Conservation (phyloP, 1,140 invertebrate genomes). For the Cydia pomonella region DNA sequence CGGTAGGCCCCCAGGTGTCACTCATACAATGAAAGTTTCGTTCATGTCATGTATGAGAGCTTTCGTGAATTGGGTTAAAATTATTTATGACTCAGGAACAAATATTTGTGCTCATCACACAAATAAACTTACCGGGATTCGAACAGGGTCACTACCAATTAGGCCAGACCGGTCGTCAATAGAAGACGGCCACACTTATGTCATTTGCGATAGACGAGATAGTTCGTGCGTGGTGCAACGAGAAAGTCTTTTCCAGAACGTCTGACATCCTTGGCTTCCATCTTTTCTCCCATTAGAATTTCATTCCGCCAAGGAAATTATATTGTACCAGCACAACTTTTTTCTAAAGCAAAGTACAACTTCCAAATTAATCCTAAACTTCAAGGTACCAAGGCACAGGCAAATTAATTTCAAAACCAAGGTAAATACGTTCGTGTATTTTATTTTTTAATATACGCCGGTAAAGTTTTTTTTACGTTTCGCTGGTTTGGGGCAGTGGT, state of each 20-base stretch:
- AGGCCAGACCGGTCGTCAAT: too few species aligned
- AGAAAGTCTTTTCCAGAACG: constrained; percentile 27
- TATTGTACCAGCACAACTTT: constrained; percentile 12
- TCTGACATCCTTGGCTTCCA: neutral
- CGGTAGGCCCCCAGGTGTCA: too few species aligned
- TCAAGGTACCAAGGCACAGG: neutral
- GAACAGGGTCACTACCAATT: too few species aligned
- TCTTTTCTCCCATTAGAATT: constrained; percentile 41
- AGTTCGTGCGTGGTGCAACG: neutral
- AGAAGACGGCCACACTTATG: too few species aligned
- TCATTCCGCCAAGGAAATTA: constrained; percentile 50
- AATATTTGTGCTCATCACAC: too few species aligned
- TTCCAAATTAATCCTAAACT: constrained; percentile 22
- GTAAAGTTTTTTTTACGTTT: neutral
- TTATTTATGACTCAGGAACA: too few species aligned
- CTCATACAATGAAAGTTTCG: too few species aligned
- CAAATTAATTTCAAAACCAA: constrained; percentile 20
- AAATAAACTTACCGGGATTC: too few species aligned
- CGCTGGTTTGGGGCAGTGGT: neutral
- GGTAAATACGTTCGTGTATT: neutral
- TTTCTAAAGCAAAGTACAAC: neutral
- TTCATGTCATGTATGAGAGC: too few species aligned
- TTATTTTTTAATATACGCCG: neutral
- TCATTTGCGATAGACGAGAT: too few species aligned
- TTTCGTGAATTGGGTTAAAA: too few species aligned